phyloP scores from a whole-genome alignment of 2,888 invertebrate genomes.

The Slavum lentiscoides region DNA sequence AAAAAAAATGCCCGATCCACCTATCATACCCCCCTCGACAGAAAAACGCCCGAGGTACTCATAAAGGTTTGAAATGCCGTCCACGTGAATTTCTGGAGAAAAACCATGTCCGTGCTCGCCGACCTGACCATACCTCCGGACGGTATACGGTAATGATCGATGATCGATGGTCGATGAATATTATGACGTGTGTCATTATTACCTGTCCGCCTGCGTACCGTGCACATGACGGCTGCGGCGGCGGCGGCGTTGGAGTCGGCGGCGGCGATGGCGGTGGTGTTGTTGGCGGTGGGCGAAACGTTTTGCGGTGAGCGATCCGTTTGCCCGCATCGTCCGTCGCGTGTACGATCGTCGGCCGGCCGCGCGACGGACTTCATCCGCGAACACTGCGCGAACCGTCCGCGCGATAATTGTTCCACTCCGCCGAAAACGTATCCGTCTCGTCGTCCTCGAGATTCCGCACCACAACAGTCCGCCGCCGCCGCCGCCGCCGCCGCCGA shows the following conservation, averaged over 20 bases:
- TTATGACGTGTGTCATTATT: too few relatives aligned
- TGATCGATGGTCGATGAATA: too few relatives aligned
- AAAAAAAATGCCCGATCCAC: too few relatives aligned
- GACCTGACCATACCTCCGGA: too few relatives aligned
- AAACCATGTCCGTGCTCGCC: too few relatives aligned
- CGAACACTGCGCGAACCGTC: background rate
- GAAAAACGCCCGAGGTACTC: too few relatives aligned
- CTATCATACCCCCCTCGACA: too few relatives aligned
- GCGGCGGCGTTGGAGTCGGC: background rate
- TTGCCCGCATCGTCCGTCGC: conserved; percentile 10
- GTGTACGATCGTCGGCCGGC: background rate
- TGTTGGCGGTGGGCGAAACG: conserved; percentile 5
- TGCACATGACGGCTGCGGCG: background rate
- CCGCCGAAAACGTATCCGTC: too few relatives aligned
- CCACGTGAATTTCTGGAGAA: too few relatives aligned
- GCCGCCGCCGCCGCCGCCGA: background rate
- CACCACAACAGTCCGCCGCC: background rate
- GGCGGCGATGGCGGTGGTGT: background rate
- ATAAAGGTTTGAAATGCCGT: too few relatives aligned
- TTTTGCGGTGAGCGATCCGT: background rate
- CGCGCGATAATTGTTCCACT: background rate
- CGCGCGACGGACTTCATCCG: background rate
- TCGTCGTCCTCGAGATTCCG: too few relatives aligned
- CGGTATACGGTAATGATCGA: too few relatives aligned
- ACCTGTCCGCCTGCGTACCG: conserved; percentile 43